phyloP scores from a whole-genome alignment of 1,140 invertebrate species.

The Eriocheir sinensis region DNA sequence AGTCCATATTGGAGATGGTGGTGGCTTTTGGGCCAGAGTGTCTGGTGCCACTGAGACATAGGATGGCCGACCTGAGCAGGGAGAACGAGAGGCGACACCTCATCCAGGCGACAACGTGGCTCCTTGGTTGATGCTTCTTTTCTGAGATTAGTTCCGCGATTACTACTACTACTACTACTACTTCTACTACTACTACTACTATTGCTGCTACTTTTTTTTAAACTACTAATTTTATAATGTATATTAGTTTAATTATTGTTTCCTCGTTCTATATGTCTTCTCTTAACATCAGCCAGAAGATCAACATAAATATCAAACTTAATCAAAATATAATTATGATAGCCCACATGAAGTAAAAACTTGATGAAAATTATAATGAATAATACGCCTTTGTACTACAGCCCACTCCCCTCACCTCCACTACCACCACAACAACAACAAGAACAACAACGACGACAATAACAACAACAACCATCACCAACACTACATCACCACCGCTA shows the following conservation, averaged over 20 bases:
- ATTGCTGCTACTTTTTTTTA: not conserved
- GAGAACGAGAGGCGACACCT: no score
- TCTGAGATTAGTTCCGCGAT: no score
- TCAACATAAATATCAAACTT: no score
- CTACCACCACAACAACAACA: not conserved
- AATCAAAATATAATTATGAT: no score
- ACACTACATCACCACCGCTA: not conserved
- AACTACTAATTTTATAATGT: not conserved
- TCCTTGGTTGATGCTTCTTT: no score
- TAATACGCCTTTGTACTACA: not conserved
- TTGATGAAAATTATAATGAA: no score
- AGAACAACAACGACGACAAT: not conserved
- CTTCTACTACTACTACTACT: not conserved
- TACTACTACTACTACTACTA: not conserved
- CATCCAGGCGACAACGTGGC: no score
- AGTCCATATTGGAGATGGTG: no score
- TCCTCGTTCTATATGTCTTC: not conserved
- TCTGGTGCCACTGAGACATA: no score
- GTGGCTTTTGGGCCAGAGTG: no score
- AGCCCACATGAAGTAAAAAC: no score
- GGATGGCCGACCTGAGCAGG: no score
- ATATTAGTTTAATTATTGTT: not conserved
- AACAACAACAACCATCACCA: not conserved
- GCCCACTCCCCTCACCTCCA: not conserved
- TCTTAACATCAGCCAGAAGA: not conserved